Evolutionary conservation across 2,113 vertebrate genomes (phyloP).

Genomic region (Hyaena hyaena): DNA sequence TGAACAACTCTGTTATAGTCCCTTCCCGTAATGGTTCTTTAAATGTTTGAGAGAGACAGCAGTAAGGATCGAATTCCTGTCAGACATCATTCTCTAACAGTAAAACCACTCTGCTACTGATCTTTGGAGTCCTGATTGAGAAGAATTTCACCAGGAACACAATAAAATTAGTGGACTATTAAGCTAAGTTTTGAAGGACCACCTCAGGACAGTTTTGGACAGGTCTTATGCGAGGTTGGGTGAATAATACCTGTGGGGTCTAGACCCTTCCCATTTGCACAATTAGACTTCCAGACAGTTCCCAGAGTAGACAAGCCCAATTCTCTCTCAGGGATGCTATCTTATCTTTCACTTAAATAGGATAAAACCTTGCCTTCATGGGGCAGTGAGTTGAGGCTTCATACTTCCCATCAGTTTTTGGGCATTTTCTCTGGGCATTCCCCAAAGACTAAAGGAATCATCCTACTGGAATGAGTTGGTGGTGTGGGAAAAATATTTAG

Average conservation of each 20-base stretch:
- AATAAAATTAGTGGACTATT: background rate
- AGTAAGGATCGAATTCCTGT: background rate
- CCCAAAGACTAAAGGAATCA: background rate
- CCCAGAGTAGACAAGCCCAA: background rate
- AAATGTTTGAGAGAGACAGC: background rate
- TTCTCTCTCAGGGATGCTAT: background rate
- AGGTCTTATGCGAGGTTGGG: background rate
- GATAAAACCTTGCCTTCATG: background rate
- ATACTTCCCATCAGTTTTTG: accelerated
- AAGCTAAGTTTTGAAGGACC: background rate
- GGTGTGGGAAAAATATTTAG: background rate
- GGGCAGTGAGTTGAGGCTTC: background rate
- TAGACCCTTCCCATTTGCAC: background rate
- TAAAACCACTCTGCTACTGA: background rate
- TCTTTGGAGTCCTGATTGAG: background rate
- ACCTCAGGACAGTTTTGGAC: background rate
- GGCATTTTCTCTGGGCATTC: background rate
- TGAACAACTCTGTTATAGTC: background rate
- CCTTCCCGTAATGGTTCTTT: background rate
- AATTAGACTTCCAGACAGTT: background rate
- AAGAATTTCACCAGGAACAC: background rate
- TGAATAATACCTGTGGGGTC: background rate
- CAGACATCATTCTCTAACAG: background rate
- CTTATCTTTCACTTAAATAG: background rate
- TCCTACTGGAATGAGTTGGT: background rate